phyloP scores from a whole-genome alignment of 37 sponge, comb jelly and placozoan species.

The Beroe forskalii region DNA sequence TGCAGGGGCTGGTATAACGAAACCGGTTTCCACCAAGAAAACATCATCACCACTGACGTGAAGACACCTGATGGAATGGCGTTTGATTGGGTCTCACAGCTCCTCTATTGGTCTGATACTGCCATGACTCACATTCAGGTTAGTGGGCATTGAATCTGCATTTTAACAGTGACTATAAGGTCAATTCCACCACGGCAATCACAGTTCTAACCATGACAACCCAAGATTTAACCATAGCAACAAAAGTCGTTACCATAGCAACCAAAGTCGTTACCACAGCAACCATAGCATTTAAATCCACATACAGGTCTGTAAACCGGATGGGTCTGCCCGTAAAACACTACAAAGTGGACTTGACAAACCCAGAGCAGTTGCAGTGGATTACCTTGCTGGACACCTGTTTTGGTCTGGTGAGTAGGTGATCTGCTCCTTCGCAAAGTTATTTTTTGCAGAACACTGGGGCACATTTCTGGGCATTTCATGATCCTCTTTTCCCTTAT shows the following conservation, averaged over 20 bases:
- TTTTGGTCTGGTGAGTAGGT: conserved; percentile 28
- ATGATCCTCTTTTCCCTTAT: too few species aligned
- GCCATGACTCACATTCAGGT: conserved; percentile 60
- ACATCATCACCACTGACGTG: conserved; percentile 5
- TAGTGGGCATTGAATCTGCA: too few species aligned
- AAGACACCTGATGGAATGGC: conserved; percentile 57
- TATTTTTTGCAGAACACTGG: too few species aligned
- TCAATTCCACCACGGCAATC: too few species aligned
- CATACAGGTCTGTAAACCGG: conserved; percentile 47
- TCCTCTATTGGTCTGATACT: conserved; percentile 59
- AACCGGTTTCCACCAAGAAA: conserved; percentile 26
- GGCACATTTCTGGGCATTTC: too few species aligned
- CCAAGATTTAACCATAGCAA: too few species aligned
- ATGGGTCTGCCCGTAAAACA: conserved; percentile 38
- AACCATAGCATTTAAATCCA: too few species aligned
- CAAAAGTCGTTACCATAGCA: too few species aligned
- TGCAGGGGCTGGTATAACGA: conserved; percentile 12
- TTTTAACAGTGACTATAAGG: too few species aligned
- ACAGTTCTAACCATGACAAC: too few species aligned
- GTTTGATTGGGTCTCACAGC: conserved; percentile 47
- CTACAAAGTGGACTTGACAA: conserved; percentile 3
- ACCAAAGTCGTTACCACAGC: too few species aligned
- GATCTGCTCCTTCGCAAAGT: not conserved
- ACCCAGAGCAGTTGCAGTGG: conserved; percentile 42
- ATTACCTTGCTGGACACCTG: conserved; percentile 43